Percentiles rank a stretch among this genome's conserved stretches.
phyloP scores from a whole-genome alignment of 2,888 invertebrate species.

The Leptothorax acervorum region DNA sequence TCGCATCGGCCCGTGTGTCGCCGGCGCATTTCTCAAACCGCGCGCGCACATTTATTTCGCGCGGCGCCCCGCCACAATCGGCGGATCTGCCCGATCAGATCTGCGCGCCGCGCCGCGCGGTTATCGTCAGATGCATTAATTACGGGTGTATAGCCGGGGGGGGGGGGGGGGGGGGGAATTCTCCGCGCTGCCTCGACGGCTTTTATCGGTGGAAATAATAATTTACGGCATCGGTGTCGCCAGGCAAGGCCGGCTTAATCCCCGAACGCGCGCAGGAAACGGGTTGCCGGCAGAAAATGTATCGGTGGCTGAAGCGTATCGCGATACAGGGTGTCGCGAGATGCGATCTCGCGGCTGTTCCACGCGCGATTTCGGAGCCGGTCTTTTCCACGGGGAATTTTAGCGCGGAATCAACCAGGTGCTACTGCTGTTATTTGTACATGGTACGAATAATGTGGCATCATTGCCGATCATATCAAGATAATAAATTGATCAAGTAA shows the following conservation, averaged over 20 bases:
- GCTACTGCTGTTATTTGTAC: no score
- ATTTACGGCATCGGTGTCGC: constrained; percentile 74
- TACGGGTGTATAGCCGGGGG: constrained; percentile 51
- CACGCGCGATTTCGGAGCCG: neutral
- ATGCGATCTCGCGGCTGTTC: neutral
- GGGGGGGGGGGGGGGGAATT: constrained; percentile 19
- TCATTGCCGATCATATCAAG: neutral
- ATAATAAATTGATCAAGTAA: neutral
- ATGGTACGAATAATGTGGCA: neutral
- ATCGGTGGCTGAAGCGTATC: constrained; percentile 29
- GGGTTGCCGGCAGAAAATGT: constrained; percentile 58
- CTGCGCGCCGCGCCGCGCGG: constrained; percentile 33
- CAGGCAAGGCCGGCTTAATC: constrained; percentile 73
- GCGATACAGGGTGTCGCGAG: constrained; percentile 30
- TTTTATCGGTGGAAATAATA: constrained; percentile 79
- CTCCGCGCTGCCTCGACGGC: constrained; percentile 34
- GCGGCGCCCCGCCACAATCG: constrained; percentile 35
- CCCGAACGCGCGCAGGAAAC: constrained; percentile 62
- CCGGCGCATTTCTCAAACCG: constrained; percentile 34
- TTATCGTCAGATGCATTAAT: constrained; percentile 69
- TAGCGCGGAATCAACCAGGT: neutral
- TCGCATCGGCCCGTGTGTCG: constrained; percentile 16
- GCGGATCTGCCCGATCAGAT: constrained; percentile 64
- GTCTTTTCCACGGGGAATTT: constrained; percentile 1
- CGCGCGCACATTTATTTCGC: constrained; percentile 43